Evolutionary conservation across 2,888 invertebrate genomes (phyloP), one percentile per base, ranked within the genome.

Genomic region (Eupithecia subumbrata): DNA sequence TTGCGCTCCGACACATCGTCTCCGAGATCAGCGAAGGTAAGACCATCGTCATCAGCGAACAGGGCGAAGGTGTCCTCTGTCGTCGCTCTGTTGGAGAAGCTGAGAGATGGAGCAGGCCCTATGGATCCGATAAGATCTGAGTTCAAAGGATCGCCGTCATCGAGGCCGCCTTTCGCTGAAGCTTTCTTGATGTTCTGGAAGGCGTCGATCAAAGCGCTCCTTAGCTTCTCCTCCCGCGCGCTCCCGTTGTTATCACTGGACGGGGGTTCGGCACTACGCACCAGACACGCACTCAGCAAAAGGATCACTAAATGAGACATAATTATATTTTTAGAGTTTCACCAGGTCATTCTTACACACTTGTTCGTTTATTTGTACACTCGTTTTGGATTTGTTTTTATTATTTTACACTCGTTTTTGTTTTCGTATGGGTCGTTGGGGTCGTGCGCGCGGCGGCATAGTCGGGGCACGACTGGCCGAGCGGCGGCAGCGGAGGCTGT

Each of bases 111-210:
- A 14, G 82, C 64, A 12, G 87, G 78, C 60, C 87, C 84, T 75
- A 91, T 82, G 7, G 94, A 93, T 12, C 91, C 94, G 48, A 92
- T 89, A 71, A 95, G 84, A 76, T 92, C 94, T 0, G 92, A 89
- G 5, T 84, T 89, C 0, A 86, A 80, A 1, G 85, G 85, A n/a
- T 87, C 84, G 71, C 91, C 92, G 5, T 90, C 92, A 73, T 92
- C 92, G 67, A 90, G 80, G 1, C 91, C 91, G 52, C 92, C 93
- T 79, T 90, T 93, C 1, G 91, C 91, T 0, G 93, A 92, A 34
- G 86, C 91, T 80, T 93, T 92, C 79, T 95, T 95, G 56, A 95
- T 95, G 80, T 86, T 94, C 80, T 95, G 95, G 82, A 95, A 95
- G 73, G 95, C 95, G 82, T 95, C 94, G 60, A 95, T 94, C 72